Conservation (phyloP, 1,140 invertebrate genomes). For the Panagrolaimus sp. region DNA sequence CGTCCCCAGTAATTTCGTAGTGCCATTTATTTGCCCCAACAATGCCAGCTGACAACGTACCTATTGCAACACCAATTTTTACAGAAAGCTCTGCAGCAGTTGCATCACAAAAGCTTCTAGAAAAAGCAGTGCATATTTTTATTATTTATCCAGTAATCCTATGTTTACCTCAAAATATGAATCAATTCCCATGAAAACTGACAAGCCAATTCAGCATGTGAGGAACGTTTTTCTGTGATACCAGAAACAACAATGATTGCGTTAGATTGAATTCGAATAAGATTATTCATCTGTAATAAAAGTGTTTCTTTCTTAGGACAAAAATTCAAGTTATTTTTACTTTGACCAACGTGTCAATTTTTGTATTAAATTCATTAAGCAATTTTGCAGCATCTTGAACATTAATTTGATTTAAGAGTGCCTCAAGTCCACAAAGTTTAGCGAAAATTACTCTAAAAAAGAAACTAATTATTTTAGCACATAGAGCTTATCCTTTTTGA, state of each 20-base stretch:
- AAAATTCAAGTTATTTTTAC: conserved; percentile 12
- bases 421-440: conserved; percentile 46
- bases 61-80: conserved; percentile 51
- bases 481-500: background rate
- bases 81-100: conserved; percentile 51
- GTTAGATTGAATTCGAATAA: conserved; percentile 46
- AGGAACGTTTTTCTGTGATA: conserved; percentile 34
- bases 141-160: background rate
- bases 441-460: conserved; percentile 53
- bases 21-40: conserved; percentile 56
- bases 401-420: conserved; percentile 48
- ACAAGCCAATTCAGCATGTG: conserved; percentile 34
- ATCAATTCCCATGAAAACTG: conserved; percentile 48
- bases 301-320: background rate
- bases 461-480: conserved; percentile 14
- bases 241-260: conserved; percentile 44
- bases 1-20: conserved; percentile 53
- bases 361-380: conserved; percentile 50
- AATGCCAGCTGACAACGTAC: conserved; percentile 48
- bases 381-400: conserved; percentile 51
- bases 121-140: conserved; percentile 11
- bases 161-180: conserved; percentile 35
- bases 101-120: conserved; percentile 54
- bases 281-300: conserved; percentile 30
- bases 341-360: conserved; percentile 40